Evolutionary conservation across 2,888 invertebrate species (phyloP).

Genomic region (Pegoplata infirma): DNA sequence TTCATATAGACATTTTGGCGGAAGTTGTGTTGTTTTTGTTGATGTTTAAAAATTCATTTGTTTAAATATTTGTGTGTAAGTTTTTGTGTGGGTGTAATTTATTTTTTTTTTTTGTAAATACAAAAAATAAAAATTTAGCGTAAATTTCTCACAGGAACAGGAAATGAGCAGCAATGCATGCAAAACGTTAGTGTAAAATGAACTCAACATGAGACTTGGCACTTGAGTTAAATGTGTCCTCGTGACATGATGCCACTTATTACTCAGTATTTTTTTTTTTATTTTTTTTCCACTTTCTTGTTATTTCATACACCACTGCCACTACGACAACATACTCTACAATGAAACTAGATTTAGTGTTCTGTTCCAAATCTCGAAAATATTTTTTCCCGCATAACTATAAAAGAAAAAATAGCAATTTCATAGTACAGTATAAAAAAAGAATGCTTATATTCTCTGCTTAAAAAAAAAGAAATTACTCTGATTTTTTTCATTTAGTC

Average conservation of each 20-base stretch:
- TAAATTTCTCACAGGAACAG: conserved; percentile 42
- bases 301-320: neutral
- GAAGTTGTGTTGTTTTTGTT: conserved; percentile 24
- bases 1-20: conserved; percentile 17
- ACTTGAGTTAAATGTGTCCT: conserved; percentile 40
- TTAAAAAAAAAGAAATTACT: too few species aligned
- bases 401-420: too few species aligned
- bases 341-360: too few species aligned
- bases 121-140: conserved; percentile 15
- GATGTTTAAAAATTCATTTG: conserved; percentile 9
- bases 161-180: conserved; percentile 51
- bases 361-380: too few species aligned
- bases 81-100: neutral
- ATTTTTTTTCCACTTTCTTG: neutral
- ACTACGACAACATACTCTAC: too few species aligned
- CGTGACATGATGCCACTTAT: conserved; percentile 48
- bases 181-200: neutral
- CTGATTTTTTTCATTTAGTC: too few species aligned
- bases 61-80: neutral
- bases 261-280: conserved; percentile 1
- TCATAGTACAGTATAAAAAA: too few species aligned
- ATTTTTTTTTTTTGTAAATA: neutral
- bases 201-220: conserved; percentile 30
- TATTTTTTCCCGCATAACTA: too few species aligned
- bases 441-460: too few species aligned